phyloP scores from a whole-genome alignment of 2,888 invertebrate species.

The Therioaphis trifolii region DNA sequence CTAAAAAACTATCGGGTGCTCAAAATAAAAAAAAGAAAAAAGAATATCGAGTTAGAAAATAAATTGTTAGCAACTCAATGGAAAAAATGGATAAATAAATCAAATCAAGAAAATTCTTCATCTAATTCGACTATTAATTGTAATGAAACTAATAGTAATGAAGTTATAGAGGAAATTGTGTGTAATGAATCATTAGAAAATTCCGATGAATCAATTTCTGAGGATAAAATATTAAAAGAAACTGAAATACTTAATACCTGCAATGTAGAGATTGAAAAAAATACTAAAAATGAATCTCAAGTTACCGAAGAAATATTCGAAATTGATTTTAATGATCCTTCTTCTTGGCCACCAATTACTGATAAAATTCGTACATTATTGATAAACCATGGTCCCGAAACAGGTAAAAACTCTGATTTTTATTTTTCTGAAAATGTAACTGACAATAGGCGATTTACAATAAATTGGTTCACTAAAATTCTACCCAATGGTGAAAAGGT shows the following conservation, averaged over 20 bases:
- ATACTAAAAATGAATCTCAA: too few relatives aligned
- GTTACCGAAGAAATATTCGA: neutral
- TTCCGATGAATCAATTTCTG: constrained; percentile 2
- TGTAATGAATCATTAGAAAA: constrained; percentile 9
- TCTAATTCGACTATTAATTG: constrained; percentile 11
- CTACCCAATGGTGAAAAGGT: constrained; percentile 12
- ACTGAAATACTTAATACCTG: constrained; percentile 28
- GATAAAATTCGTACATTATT: constrained; percentile 25
- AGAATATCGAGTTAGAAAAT: constrained; percentile 12
- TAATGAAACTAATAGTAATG: constrained; percentile 3
- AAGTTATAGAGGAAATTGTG: too few relatives aligned
- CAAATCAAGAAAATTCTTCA: constrained; percentile 5
- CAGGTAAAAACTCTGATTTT: neutral
- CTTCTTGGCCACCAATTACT: constrained; percentile 20
- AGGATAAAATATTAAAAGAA: neutral
- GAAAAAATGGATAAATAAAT: constrained; percentile 12
- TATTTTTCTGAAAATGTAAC: constrained; percentile 21
- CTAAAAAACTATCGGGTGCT: constrained; percentile 22
- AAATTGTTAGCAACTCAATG: too few relatives aligned
- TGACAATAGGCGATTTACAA: neutral
- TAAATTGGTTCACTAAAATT: constrained; percentile 23
- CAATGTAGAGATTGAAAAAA: too few relatives aligned
- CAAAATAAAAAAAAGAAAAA: constrained; percentile 21
- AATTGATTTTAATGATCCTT: constrained; percentile 26
- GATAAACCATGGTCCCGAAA: neutral